These are phyloP conservation scores for Temnothorax ravouxi DNA, from an alignment of 2,888 invertebrate genomes.

Conservation along the genomic window DNA sequence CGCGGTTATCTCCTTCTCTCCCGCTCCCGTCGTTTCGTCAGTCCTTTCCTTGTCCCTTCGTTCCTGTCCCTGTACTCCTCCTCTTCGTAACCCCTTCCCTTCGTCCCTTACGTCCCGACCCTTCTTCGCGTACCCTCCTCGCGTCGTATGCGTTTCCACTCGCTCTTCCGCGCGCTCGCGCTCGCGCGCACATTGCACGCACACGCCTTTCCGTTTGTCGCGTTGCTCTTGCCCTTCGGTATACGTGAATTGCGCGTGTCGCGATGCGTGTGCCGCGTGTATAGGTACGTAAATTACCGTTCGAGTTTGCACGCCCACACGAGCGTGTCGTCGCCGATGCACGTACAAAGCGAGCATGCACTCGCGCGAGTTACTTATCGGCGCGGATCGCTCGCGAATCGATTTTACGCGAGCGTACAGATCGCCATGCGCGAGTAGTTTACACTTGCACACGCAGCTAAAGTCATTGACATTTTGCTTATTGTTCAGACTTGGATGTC, in stretches of 20 bases:
- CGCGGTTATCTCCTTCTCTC: conserved; percentile 81
- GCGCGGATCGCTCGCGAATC: conserved; percentile 13
- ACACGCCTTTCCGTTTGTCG: conserved; percentile 52
- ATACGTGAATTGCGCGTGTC: conserved; percentile 18
- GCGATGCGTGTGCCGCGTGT: conserved; percentile 12
- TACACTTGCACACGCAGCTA: neutral
- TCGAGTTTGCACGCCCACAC: conserved; percentile 36
- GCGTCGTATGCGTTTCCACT: conserved; percentile 60
- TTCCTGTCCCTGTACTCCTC: conserved; percentile 59
- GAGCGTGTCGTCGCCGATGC: conserved; percentile 25
- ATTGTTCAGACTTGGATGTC: neutral
- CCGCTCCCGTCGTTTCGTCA: conserved; percentile 66
- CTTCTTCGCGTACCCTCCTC: conserved; percentile 43
- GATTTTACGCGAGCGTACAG: neutral
- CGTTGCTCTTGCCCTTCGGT: neutral
- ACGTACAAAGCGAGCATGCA: conserved; percentile 20
- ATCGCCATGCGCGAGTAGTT: neutral
- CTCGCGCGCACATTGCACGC: conserved; percentile 26
- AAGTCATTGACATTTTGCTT: neutral
- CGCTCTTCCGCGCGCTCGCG: conserved; percentile 56
- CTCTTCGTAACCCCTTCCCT: conserved; percentile 55
- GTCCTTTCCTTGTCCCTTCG: conserved; percentile 65
- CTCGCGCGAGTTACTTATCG: neutral
- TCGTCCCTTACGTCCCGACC: neutral
- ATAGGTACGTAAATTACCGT: conserved; percentile 52